Percentiles rank a stretch among this genome's conserved stretches.
Evolutionary conservation across 2,888 invertebrate species (phyloP).

Genomic region (Synergus itoensis): DNA sequence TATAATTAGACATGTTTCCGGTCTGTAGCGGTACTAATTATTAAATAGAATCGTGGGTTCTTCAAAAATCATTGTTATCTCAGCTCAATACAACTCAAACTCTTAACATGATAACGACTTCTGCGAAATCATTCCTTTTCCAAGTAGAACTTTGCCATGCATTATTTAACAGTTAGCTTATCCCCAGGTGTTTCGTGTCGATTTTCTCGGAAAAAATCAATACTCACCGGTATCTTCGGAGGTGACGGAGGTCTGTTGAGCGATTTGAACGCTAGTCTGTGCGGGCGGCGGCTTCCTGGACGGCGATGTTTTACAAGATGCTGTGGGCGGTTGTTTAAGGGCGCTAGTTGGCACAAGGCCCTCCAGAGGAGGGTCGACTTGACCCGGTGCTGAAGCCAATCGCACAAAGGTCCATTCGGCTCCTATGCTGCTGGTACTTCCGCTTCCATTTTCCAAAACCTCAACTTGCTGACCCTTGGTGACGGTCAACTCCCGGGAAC

Average conservation of each 20-base stretch:
- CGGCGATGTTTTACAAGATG: constrained; percentile 79
- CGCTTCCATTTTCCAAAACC: constrained; percentile 87
- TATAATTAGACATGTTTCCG: no score
- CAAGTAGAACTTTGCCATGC: not conserved
- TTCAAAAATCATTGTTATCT: no score
- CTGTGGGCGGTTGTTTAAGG: constrained; percentile 87
- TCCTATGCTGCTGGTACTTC: constrained; percentile 54
- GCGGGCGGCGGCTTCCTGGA: constrained; percentile 76
- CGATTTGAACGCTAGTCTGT: constrained; percentile 60
- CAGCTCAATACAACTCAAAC: no score
- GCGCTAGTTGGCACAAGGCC: constrained; percentile 90
- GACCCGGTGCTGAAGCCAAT: constrained; percentile 79
- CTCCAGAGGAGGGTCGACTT: constrained; percentile 82
- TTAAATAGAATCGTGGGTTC: no score
- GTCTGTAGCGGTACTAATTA: no score
- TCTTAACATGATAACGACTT: no score
- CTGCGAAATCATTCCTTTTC: no score
- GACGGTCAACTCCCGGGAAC: constrained; percentile 90
- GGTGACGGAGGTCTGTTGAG: constrained; percentile 65
- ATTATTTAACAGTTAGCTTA: not conserved
- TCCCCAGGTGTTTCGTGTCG: not conserved
- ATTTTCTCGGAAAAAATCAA: constrained; percentile 6
- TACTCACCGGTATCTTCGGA: constrained; percentile 77
- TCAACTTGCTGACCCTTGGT: constrained; percentile 96
- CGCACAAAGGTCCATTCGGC: constrained; percentile 79